These are phyloP conservation scores for Pollenia griseotomentosa DNA, from an alignment of 2,888 invertebrate genomes.

Conservation along the genomic window DNA sequence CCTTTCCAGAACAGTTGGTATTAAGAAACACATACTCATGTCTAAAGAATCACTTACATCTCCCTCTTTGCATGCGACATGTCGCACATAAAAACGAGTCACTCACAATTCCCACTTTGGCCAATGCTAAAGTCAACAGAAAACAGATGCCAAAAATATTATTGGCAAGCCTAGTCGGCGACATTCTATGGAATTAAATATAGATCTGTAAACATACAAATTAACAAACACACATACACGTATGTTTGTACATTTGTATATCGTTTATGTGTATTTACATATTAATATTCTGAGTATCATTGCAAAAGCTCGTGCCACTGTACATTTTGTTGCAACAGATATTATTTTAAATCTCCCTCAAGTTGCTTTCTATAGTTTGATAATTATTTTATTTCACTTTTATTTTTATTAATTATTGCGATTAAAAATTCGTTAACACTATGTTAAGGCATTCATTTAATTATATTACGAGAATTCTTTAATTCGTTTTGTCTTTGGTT, in stretches of 20 bases:
- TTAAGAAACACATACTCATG: neutral
- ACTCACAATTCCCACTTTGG: conserved; percentile 60
- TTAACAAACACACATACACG: neutral
- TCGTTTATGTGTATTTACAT: neutral
- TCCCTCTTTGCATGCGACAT: conserved; percentile 54
- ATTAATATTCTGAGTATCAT: conserved; percentile 11
- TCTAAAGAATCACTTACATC: conserved; percentile 24
- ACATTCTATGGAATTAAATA: conserved; percentile 69
- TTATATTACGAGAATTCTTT: conserved; percentile 38
- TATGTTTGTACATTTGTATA: neutral
- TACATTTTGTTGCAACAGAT: conserved; percentile 2
- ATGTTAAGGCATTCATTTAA: conserved; percentile 57
- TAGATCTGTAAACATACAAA: conserved; percentile 31
- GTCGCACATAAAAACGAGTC: conserved; percentile 36
- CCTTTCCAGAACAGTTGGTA: conserved; percentile 44
- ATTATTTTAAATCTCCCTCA: conserved; percentile 38
- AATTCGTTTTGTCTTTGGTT: conserved; percentile 34
- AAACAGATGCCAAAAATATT: conserved; percentile 64
- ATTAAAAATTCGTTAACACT: conserved; percentile 71
- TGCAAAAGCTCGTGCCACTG: conserved; percentile 50
- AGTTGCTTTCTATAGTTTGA: neutral
- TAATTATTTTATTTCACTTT: conserved; percentile 40
- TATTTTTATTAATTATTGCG: conserved; percentile 59
- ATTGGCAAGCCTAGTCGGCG: conserved; percentile 67
- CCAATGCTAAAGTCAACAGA: conserved; percentile 57